Percentiles rank a stretch among this genome's conserved stretches.
Conservation (phyloP, 2,113 vertebrate genomes). For the Eulemur macaco region DNA sequence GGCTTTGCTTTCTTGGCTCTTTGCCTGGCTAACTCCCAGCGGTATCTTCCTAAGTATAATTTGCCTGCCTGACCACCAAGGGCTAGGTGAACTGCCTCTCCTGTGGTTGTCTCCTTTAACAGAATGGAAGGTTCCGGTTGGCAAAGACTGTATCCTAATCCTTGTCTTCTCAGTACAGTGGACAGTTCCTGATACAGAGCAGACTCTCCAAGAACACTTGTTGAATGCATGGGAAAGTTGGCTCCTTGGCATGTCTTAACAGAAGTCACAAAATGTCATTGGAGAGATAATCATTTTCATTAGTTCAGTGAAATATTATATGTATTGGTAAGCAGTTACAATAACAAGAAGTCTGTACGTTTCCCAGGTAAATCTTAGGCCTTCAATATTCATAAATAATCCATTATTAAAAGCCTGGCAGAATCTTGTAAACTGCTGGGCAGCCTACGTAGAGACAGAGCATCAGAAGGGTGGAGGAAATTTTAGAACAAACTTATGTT, state of each 20-base stretch:
- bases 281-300: constrained; percentile 5
- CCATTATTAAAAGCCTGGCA: neutral
- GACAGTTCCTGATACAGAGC: neutral
- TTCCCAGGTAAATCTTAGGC: neutral
- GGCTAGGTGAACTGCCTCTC: neutral
- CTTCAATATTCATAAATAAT: neutral
- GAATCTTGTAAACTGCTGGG: neutral
- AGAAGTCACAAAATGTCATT: constrained; percentile 21
- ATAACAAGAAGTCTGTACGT: neutral
- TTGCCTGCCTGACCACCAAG: neutral
- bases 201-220: neutral
- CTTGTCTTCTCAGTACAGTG: neutral
- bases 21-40: neutral
- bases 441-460: neutral
- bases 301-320: constrained; percentile 18
- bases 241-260: neutral
- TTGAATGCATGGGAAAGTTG: neutral
- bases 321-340: neutral
- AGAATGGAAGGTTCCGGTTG: neutral
- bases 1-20: neutral
- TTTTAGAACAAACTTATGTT: neutral
- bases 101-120: neutral
- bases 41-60: neutral
- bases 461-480: neutral
- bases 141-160: neutral